Evolutionary conservation across 2,797 vertebrate genomes (phyloP).

Genomic region (Rhynchotus rufescens): DNA sequence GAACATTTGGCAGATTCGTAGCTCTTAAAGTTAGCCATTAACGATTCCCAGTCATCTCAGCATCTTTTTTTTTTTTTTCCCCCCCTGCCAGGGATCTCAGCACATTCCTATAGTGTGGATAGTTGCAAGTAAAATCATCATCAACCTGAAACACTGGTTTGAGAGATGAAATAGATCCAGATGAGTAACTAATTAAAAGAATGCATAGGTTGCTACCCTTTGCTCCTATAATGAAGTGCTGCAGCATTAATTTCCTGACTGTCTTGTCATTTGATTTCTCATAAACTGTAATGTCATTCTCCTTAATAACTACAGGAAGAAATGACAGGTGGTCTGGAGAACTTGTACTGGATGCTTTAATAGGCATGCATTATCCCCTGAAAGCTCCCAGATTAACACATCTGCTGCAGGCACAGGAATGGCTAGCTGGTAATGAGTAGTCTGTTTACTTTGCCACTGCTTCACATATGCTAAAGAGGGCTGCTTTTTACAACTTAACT

Average conservation of each 20-base stretch:
- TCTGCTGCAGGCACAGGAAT: background rate
- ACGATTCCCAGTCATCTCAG: background rate
- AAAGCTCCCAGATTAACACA: slow-evolving; percentile 18
- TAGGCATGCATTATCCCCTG: background rate
- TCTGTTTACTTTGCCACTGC: background rate
- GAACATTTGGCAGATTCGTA: background rate
- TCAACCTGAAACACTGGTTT: background rate
- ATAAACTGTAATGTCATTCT: background rate
- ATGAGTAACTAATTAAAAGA: slow-evolving; percentile 11
- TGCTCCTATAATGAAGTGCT: background rate
- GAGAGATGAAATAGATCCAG: background rate
- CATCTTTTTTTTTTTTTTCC: background rate
- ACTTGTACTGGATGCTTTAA: background rate
- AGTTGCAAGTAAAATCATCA: background rate
- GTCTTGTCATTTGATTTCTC: slow-evolving; percentile 22
- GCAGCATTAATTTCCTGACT: slow-evolving; percentile 13
- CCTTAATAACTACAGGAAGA: slow-evolving; percentile 2
- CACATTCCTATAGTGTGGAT: background rate
- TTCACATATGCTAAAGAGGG: background rate
- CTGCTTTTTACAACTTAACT: background rate
- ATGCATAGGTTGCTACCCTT: background rate
- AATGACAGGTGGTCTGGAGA: slow-evolving; percentile 13
- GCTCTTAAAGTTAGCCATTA: background rate
- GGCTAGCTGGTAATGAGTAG: background rate
- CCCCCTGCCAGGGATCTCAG: background rate